phyloP scores from a whole-genome alignment of 2,888 invertebrate genomes.

The Athetis lepigone region DNA sequence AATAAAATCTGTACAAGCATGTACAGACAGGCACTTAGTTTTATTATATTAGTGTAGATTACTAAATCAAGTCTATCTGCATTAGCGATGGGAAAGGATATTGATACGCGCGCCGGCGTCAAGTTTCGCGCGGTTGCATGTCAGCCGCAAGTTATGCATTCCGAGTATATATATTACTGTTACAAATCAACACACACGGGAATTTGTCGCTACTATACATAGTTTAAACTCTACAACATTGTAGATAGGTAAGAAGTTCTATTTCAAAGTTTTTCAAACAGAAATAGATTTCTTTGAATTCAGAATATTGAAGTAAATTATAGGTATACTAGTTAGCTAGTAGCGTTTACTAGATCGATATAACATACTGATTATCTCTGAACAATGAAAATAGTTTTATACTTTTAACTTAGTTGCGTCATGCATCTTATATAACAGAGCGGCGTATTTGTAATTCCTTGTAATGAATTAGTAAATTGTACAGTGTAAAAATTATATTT shows the following conservation, averaged over 20 bases:
- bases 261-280: too few relatives aligned
- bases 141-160: slow-evolving; percentile 79
- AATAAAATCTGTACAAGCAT: slow-evolving; percentile 20
- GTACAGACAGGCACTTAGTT: slow-evolving; percentile 44
- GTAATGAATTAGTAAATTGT: too few relatives aligned
- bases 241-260: background rate
- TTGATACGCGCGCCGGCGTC: slow-evolving; percentile 77
- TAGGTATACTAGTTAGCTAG: too few relatives aligned
- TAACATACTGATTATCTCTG: too few relatives aligned
- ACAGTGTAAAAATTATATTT: background rate
- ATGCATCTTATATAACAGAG: background rate
- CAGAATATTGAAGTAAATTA: too few relatives aligned
- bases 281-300: too few relatives aligned
- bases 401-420: too few relatives aligned
- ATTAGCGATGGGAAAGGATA: slow-evolving; percentile 81
- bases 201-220: slow-evolving; percentile 64
- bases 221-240: slow-evolving; percentile 14
- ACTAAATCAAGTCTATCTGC: slow-evolving; percentile 64
- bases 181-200: slow-evolving; percentile 81
- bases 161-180: slow-evolving; percentile 72
- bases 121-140: slow-evolving; percentile 79
- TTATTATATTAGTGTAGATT: slow-evolving; percentile 60
- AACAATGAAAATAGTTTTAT: too few relatives aligned
- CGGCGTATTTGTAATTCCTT: background rate
- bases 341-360: too few relatives aligned